phyloP scores from a whole-genome alignment of 2,797 vertebrate genomes.

The Nannoperca australis region DNA sequence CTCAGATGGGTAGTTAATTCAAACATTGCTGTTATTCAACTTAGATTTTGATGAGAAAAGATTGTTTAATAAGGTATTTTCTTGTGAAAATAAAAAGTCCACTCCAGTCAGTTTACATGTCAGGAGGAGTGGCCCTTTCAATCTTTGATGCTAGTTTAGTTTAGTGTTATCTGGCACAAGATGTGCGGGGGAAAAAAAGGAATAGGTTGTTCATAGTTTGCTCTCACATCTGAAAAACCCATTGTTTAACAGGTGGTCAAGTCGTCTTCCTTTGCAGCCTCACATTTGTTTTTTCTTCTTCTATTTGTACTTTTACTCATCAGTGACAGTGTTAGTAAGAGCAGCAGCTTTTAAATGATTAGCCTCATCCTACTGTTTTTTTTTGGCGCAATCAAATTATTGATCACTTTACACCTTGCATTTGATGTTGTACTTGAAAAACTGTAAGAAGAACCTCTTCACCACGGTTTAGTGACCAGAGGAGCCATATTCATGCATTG shows the following conservation, averaged over 20 bases:
- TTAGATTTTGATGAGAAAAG: not conserved
- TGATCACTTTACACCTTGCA: conserved; percentile 1
- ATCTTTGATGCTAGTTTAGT: not conserved
- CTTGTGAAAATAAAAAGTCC: not conserved
- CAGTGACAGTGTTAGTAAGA: not conserved
- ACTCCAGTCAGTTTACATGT: not conserved
- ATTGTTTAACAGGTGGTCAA: not conserved
- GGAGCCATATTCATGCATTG: not conserved
- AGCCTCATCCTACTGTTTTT: not conserved
- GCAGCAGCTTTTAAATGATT: conserved; percentile 1
- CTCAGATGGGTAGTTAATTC: conserved; percentile 15
- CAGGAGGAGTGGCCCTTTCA: not conserved
- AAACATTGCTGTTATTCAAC: conserved; percentile 4
- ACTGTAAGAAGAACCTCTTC: not conserved
- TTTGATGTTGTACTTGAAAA: not conserved
- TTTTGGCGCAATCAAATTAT: conserved; percentile 3
- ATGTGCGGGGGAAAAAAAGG: not conserved
- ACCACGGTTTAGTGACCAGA: not conserved
- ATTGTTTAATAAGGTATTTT: not conserved
- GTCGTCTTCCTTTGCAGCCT: not conserved
- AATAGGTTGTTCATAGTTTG: not conserved
- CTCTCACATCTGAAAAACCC: not conserved
- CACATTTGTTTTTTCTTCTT: not conserved
- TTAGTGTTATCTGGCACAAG: not conserved
- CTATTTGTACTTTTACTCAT: not conserved